Evolutionary conservation across 2,888 invertebrate genomes (phyloP), one percentile per base, ranked within the genome.

Genomic region (Andrena trimmerana): DNA sequence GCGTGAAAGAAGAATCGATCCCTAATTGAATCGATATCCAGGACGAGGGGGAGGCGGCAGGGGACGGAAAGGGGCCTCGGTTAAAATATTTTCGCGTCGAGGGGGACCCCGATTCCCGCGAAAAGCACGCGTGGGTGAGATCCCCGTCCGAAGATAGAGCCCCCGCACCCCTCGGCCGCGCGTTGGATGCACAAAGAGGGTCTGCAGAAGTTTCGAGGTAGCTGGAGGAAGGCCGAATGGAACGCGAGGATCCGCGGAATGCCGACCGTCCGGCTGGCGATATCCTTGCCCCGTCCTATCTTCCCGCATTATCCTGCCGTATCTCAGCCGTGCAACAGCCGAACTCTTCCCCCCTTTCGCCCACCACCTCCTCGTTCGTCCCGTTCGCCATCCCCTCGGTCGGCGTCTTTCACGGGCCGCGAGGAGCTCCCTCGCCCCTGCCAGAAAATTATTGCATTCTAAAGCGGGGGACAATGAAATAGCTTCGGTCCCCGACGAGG

Each of bases 241-340:
- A 90, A 91, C 90, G 90, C 86, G 88, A 86, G 86, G 89, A 90
- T 88, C 88, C 89, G 88, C 89, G 90, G 91, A 90, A 91, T 92
- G 90, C 89, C 86, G 91, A 89, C 88, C 81, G 87, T 90, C 89
- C 90, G 89, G 89, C 90, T 87, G 78, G 85, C 87, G 70, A 79
- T 88, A 88, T 87, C 85, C 85, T 87, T 86, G 84, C 84, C 83
- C 81, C 81, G 81, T 86, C 87, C 88, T 90, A 88, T 89, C 89
- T 89, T 85, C 81, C 76, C 74, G 83, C 85, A 86, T 85, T 85
- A 88, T 90, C 85, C 84, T 87, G 77, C 78, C 74, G 81, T 83
- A 89, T 90, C 87, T 91, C 75, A 78, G 36, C 74, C 74, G 70
- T 57, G 66, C 60, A 79, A 71, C 57, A 78, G 83, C 77, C 81